Percentiles rank a stretch among this genome's conserved stretches.
phyloP scores from a whole-genome alignment of 2,797 vertebrate genomes.

The Allobates femoralis region DNA sequence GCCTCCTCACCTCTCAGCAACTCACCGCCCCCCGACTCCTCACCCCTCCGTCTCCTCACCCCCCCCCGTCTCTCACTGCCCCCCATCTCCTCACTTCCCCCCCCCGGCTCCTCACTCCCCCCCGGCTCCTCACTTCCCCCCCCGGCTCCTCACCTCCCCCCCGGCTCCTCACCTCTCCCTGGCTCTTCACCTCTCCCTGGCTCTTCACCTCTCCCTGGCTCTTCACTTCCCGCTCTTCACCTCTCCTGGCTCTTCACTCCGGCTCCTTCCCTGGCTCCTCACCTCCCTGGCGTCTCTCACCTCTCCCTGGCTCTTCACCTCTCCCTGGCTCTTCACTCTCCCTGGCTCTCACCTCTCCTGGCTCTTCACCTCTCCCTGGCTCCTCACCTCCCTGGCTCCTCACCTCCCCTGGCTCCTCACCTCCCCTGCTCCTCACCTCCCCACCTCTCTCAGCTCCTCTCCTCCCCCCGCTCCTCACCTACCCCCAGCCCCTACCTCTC shows the following conservation, averaged over 20 bases:
- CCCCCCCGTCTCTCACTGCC: too few species aligned
- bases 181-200: neutral
- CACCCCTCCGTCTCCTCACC: too few species aligned
- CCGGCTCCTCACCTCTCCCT: neutral
- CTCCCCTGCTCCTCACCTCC: neutral
- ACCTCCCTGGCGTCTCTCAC: neutral
- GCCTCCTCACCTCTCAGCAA: too few species aligned
- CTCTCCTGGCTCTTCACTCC: neutral
- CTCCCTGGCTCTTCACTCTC: neutral
- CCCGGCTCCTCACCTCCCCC: neutral
- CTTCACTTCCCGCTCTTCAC: neutral
- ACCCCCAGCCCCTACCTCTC: too few species aligned
- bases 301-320: neutral
- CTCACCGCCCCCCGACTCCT: too few species aligned
- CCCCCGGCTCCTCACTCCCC: too few species aligned
- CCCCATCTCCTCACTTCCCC: too few species aligned
- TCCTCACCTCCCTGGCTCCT: neutral
- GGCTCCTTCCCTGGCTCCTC: neutral
- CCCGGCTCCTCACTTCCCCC: too few species aligned
- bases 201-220: too few species aligned
- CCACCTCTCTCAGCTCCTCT: too few species aligned
- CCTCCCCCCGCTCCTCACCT: neutral
- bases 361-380: too few species aligned
- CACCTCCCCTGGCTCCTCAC: neutral
- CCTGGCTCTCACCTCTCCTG: neutral